Base-by-base conservation (phyloP, 2,113 vertebrate genomes). In the Lepidiolamprologus cunningtoni region DNA sequence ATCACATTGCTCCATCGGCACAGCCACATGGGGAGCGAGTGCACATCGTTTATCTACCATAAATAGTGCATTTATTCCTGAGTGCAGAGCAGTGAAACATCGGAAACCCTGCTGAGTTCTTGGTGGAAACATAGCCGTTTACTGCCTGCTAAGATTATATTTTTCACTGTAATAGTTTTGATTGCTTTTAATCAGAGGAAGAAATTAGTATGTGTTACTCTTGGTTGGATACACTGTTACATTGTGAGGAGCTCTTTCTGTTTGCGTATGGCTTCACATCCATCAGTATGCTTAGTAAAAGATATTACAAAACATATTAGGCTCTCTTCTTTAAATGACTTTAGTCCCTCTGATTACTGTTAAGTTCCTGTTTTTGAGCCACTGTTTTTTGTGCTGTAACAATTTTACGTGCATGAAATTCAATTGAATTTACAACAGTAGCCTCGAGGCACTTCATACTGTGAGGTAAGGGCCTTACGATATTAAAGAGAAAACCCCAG, bases 121-220 rank as follows among this genome's bases (percentile, higher is more conserved):
- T 87, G 68, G 81, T 82, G 45, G 76, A 86, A 88, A 86, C 57
- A 47, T 52, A 68, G 61, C 23, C 6, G 82, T 76, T 58, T 85
- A 47, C 31, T 84, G 82, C 57, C 76, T 87, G 50, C 42, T 8
- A 31, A 37, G 82, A 85, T 91, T 73, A 50, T 71, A 66, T 83
- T 91, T 89, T 89, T 82, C 87, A 55, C 61, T 52, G 73, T 83
- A 89, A 89, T 88, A 88, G 21, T 71, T 84, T 6, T 55, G 90
- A 92, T 93, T 95, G 86, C 87, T 89, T 94, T 94, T 95, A 92
- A 95, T 95, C 94, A 94, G 84, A 90, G 40, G 19, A 14, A 89
- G 76, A 50, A 89, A 95, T 93, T 94, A 91, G 86, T 90, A 89
- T 85, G 85, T 83, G 79, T 92, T 91, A 87, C 87, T 92, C 89